phyloP scores from a whole-genome alignment of 2,888 invertebrate genomes.

The Melitaea athalia region DNA sequence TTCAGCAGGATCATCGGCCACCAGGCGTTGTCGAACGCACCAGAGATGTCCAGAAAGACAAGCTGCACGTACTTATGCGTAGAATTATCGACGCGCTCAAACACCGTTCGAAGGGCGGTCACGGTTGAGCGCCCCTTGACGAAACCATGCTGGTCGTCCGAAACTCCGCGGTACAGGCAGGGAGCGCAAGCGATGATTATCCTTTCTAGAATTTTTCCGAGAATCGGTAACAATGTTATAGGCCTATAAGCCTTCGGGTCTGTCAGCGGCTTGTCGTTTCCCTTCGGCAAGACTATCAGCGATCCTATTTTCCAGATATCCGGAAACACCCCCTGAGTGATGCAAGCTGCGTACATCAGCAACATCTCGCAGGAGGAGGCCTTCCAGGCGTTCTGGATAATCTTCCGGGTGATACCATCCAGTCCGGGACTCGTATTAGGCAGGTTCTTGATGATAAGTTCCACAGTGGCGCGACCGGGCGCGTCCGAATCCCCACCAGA shows the following conservation, averaged over 20 bases:
- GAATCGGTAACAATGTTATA: too few relatives aligned
- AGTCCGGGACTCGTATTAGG: conserved; percentile 44
- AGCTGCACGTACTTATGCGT: neutral
- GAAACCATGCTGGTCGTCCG: neutral
- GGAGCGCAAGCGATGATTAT: too few relatives aligned
- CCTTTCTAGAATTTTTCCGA: too few relatives aligned
- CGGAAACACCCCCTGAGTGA: conserved; percentile 24
- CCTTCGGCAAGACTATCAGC: conserved; percentile 38
- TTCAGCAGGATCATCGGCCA: too few relatives aligned
- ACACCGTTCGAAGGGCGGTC: neutral
- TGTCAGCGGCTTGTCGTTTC: conserved; percentile 33
- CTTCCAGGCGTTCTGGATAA: conserved; percentile 38
- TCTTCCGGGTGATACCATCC: conserved; percentile 42
- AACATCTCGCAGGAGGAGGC: conserved; percentile 33
- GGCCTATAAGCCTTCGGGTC: conserved; percentile 42
- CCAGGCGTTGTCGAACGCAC: conserved; percentile 15
- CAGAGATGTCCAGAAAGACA: conserved; percentile 9
- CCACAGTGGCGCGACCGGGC: neutral
- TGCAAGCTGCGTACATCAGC: conserved; percentile 17
- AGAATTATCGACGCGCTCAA: neutral
- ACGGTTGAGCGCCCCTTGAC: neutral
- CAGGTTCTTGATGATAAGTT: conserved; percentile 26
- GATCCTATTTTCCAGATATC: conserved; percentile 27
- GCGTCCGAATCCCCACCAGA: neutral
- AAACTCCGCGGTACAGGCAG: neutral